These are phyloP conservation scores for Apaloderma vittatum DNA, from an alignment of 2,113 vertebrate genomes.

Conservation along the genomic window DNA sequence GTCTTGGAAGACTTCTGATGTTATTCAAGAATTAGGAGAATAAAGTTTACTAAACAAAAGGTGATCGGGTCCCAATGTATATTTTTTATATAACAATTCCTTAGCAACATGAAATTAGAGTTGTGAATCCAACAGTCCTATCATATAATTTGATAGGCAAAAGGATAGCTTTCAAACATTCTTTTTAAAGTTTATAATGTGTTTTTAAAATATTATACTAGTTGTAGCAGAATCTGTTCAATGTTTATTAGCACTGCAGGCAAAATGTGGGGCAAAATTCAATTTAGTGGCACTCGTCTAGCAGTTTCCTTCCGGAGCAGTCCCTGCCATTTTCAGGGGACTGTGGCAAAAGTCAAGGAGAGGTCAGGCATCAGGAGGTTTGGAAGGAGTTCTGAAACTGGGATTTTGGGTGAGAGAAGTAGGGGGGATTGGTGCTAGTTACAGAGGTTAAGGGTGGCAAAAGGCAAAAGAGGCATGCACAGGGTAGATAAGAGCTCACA, in stretches of 20 bases:
- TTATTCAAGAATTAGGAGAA: background rate
- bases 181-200: background rate
- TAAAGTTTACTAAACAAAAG: background rate
- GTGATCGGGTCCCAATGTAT: background rate
- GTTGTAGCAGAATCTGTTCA: background rate
- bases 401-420: background rate
- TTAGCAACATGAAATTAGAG: background rate
- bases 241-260: background rate
- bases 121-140: background rate
- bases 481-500: background rate
- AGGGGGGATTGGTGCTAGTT: background rate
- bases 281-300: background rate
- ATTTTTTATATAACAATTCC: background rate
- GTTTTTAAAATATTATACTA: background rate
- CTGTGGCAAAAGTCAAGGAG: background rate
- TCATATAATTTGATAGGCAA: background rate
- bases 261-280: background rate
- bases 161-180: background rate
- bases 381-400: background rate
- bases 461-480: background rate
- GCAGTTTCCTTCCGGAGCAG: background rate
- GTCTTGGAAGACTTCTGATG: background rate
- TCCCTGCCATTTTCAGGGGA: background rate
- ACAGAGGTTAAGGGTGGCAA: background rate
- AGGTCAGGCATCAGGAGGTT: background rate